A percentile compares a stretch with the other conserved stretches of the same genome.
These are phyloP conservation scores for Panopea generosa DNA, from an alignment of 2,888 invertebrate species.

Conservation along the genomic window DNA sequence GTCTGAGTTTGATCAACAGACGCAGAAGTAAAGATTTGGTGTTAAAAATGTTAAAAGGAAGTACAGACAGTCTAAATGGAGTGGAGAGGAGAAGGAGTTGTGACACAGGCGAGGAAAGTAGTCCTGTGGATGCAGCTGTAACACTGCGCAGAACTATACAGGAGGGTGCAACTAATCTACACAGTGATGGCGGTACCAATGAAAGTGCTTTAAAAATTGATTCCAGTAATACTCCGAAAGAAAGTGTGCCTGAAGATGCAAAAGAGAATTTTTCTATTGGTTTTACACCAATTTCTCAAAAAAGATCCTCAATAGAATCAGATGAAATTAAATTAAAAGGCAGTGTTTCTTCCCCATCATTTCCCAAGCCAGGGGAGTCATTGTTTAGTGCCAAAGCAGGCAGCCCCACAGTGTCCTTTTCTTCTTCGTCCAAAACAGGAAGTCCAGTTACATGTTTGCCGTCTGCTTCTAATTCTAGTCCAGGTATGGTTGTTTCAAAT, in stretches of 20 bases:
- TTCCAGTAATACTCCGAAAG: neutral
- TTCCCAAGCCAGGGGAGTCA: neutral
- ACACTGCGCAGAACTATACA: too few relatives aligned
- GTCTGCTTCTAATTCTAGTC: neutral
- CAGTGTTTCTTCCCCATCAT: neutral
- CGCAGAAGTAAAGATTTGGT: slow-evolving; percentile 45
- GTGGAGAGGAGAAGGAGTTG: slow-evolving; percentile 9
- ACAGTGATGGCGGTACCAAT: neutral
- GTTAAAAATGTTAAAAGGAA: slow-evolving; percentile 38
- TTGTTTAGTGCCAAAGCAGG: too few relatives aligned
- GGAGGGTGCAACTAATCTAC: too few relatives aligned
- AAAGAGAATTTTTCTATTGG: neutral
- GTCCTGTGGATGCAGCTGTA: too few relatives aligned
- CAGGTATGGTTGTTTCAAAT: neutral
- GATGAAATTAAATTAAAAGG: too few relatives aligned
- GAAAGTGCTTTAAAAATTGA: neutral
- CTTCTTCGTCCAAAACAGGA: neutral
- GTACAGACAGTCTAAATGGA: slow-evolving; percentile 17
- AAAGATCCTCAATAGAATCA: neutral
- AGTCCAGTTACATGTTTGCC: neutral
- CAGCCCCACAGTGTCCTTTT: neutral
- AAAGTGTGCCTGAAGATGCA: neutral
- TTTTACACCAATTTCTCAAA: neutral
- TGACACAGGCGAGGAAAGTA: too few relatives aligned
- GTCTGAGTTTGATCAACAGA: slow-evolving; percentile 28